Percentiles rank a stretch among this genome's conserved stretches.
phyloP scores from a whole-genome alignment of 2,888 invertebrate species.

The Papilio gigon region DNA sequence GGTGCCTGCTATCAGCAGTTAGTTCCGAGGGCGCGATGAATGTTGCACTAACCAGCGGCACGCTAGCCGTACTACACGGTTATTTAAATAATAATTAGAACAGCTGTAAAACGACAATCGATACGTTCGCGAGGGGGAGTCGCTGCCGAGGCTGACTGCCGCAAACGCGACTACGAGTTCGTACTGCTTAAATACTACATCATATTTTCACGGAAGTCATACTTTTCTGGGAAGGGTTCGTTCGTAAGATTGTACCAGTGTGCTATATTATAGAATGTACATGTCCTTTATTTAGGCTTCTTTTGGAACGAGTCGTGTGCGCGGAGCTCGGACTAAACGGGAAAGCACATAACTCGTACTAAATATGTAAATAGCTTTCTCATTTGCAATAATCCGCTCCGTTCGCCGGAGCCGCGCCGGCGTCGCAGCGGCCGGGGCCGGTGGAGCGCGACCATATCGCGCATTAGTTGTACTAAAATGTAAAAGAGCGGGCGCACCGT shows the following conservation, averaged over 20 bases:
- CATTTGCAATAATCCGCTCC: slow-evolving; percentile 50
- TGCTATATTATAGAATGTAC: too few species aligned
- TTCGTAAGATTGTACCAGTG: background rate
- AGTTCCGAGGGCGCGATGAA: background rate
- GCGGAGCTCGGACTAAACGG: slow-evolving; percentile 13
- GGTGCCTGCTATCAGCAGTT: background rate
- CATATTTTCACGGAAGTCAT: too few species aligned
- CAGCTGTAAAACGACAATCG: slow-evolving; percentile 1
- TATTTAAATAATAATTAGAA: slow-evolving; percentile 12
- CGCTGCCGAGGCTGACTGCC: too few species aligned
- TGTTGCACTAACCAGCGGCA: background rate
- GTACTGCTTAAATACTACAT: too few species aligned
- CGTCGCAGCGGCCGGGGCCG: background rate
- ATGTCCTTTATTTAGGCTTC: background rate
- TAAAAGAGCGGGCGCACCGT: background rate
- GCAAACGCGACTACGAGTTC: too few species aligned
- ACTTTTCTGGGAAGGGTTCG: background rate
- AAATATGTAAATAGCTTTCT: slow-evolving; percentile 44
- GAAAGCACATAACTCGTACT: slow-evolving; percentile 41
- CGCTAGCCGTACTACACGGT: background rate
- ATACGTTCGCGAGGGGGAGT: background rate
- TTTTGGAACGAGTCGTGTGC: background rate
- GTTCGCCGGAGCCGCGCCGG: slow-evolving; percentile 41
- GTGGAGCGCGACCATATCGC: background rate
- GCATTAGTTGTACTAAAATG: background rate